Evolutionary conservation across 2,797 vertebrate species (phyloP), one percentile per base, ranked within the genome.

Genomic region (Rhynchonycteris naso): DNA sequence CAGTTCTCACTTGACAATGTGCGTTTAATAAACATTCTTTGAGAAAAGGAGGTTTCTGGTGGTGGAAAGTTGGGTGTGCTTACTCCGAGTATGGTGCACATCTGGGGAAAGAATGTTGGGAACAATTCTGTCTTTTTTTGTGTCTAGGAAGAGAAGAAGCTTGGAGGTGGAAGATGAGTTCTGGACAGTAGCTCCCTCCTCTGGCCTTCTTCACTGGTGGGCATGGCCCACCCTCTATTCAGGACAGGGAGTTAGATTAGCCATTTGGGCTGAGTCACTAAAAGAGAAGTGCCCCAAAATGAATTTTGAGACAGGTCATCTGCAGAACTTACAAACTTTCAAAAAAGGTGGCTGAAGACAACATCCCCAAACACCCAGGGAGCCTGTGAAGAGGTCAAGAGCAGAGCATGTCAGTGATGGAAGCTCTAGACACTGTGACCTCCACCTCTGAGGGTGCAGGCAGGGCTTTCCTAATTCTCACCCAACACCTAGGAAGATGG

Each of bases 71-170:
- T 33, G 8, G n/a, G 33, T 14, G 43, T 0, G 0, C 15, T 22
- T 15, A 10, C 33, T 10, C 19, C 11, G 1, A 1, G 12, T 16
- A 0, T 0, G 2, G 8, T 13, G 24, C 0, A 7, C 65, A 16
- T 56, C 52, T 87, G 26, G 43, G 9, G 4, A 38, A 33, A 54
- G 26, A 43, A 9, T 33, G 7, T 12, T 26, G 3, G 14, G 11
- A 16, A 4, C 4, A 3, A 7, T 43, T 3, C 35, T 56, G 3
- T 15, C 15, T 84, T 3, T 43, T 43, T 35, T 4, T 2, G 18
- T 35, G 16, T 1, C 30, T 13, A 6, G 9, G 30, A 56, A 52
- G 22, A 35, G 7, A 6, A 11, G 50, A 28, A 26, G 22, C 30
- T 21, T 21, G 21, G 18, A 43, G 16, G 16, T 16, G 61, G 26